Evolutionary conservation across 2,797 vertebrate species (phyloP).

Genomic region (Kryptopterus vitreolus): DNA sequence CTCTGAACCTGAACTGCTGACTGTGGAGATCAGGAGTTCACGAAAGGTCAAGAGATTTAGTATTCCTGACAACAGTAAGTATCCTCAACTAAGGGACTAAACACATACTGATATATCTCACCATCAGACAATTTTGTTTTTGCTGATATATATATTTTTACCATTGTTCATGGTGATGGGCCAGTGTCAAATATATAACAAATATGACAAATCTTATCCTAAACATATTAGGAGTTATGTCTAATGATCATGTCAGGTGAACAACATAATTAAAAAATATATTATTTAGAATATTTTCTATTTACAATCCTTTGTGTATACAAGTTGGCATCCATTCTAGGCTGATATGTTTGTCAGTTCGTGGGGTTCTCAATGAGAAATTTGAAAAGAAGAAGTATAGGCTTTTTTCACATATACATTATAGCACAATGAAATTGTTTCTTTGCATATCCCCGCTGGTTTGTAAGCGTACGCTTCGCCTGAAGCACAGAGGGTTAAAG

Average conservation of each 20-base stretch:
- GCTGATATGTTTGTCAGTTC: too few relatives aligned
- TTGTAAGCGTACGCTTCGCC: too few relatives aligned
- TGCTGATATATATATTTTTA: neutral
- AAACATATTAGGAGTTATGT: neutral
- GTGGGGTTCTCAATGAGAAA: neutral
- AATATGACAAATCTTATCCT: neutral
- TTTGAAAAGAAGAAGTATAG: too few relatives aligned
- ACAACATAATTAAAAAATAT: neutral
- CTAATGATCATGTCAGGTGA: neutral
- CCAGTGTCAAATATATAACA: neutral
- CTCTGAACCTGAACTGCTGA: slow-evolving; percentile 37
- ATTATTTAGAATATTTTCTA: neutral
- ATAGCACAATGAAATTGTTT: too few relatives aligned
- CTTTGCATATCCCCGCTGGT: too few relatives aligned
- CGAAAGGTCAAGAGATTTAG: fast-evolving
- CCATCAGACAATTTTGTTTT: neutral
- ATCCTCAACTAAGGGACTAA: neutral
- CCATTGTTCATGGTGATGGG: neutral
- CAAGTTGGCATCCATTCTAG: neutral
- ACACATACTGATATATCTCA: neutral
- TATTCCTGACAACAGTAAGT: slow-evolving; percentile 21
- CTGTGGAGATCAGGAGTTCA: slow-evolving; percentile 34
- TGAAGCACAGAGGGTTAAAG: too few relatives aligned
- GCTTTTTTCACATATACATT: too few relatives aligned
- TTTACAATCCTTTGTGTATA: neutral